These are phyloP conservation scores for Gymnobelideus leadbeateri DNA, from an alignment of 2,113 vertebrate species.

Conservation along the genomic window DNA sequence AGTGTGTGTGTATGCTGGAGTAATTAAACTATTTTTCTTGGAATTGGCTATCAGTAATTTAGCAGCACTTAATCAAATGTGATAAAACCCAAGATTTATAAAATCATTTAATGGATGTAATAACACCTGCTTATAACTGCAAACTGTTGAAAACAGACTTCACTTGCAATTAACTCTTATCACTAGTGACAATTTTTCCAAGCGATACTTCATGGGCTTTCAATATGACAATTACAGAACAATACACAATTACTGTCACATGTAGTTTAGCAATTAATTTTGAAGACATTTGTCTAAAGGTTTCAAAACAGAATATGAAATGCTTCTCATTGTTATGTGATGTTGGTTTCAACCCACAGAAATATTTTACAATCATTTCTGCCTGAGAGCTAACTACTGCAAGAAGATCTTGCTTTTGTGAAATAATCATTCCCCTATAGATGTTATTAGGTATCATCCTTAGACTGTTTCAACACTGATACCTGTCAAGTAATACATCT, in stretches of 20 bases:
- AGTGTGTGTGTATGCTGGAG: constrained; percentile 45
- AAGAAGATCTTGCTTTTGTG: constrained; percentile 49
- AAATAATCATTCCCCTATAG: constrained; percentile 47
- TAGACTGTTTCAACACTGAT: constrained; percentile 74
- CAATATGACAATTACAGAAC: constrained; percentile 88
- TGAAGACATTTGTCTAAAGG: constrained; percentile 87
- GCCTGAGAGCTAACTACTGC: constrained; percentile 17
- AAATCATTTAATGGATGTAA: constrained; percentile 85
- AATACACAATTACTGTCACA: constrained; percentile 89
- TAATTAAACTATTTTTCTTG: constrained; percentile 81
- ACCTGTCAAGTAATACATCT: constrained; percentile 81
- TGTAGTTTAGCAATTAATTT: constrained; percentile 86
- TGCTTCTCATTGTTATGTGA: constrained; percentile 83
- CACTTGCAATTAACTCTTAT: constrained; percentile 88
- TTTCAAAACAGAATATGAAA: constrained; percentile 83
- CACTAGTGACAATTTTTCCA: constrained; percentile 85
- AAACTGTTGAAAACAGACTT: constrained; percentile 87
- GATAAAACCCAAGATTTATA: constrained; percentile 85
- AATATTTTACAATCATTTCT: constrained; percentile 62
- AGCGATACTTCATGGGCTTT: constrained; percentile 87
- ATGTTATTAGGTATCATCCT: constrained; percentile 61
- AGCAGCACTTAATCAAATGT: constrained; percentile 84
- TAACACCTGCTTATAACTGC: constrained; percentile 85
- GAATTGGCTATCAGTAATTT: constrained; percentile 79
- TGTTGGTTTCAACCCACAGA: constrained; percentile 70